Evolutionary conservation across 2,797 vertebrate species (phyloP), one percentile per base, ranked within the genome.

Genomic region (Oophaga sylvatica): DNA sequence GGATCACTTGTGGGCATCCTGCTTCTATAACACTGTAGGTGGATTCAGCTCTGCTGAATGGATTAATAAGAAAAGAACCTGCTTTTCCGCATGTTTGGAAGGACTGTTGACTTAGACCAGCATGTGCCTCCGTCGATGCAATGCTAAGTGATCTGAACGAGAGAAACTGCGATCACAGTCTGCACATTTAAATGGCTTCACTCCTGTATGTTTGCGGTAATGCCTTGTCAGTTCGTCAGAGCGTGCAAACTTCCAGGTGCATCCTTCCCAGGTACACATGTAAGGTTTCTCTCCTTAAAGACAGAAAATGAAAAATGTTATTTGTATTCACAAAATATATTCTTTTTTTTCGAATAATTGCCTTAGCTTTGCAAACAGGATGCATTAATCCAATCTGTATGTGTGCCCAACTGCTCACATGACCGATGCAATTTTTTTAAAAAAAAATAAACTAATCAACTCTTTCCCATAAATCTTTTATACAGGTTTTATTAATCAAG

Each of bases 111-210:
- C 93, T 99, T 97, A 99, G 93, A 99, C 98, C 92, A 99, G 96
- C 98, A 99, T 98, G 92, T 99, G 98, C 93, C 98, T 96, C 93
- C 98, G 96, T 84, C 98, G 97, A 95, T 99, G 98, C 92, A 99
- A 95, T 53, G 98, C 98, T 96, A 99, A 94, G 93, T 99, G 98
- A 94, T 99, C 98, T 9, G 98, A 99, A 92, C 98, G 96, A 89
- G 98, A 99, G 93, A 99, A 99, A 95, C 98, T 99, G 93, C 98
- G 97, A 92, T 99, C 98, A 92, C 98, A 99, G 98, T 99, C 98
- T 82, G 97, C 97, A 53, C 98, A 99, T 95, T 99, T 99, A 95
- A 99, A 99, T 91, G 98, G 98, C 93, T 99, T 99, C 93, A 99
- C 98, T 89, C 98, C 98, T 0, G 98, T 99, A 95, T 99, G 98